Evolutionary conservation across 64 coral and sea anemone species (phyloP), one percentile per base, ranked within the genome.

Genomic region (Acropora yongei): DNA sequence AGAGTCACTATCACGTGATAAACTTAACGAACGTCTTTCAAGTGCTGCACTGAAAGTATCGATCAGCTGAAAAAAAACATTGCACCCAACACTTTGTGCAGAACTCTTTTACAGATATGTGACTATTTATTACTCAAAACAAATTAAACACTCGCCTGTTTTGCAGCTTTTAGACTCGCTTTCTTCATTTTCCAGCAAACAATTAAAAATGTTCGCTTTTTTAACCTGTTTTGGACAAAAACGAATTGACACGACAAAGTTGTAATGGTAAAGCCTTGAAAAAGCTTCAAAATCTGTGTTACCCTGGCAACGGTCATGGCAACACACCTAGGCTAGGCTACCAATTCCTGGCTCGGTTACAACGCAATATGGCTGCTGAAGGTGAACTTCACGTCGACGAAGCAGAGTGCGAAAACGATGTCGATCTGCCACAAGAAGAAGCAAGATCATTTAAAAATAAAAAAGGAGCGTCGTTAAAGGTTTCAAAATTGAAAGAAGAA

Each of bases 151-250:
- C 90, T 47, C 45, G 86, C 90, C 90, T 72, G 42, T 20, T 92
- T 92, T 76, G 53, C 41, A 6, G 39, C 76, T 73, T 92, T 92
- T 17, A 83, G 17, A 68, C 45, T 78, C 43, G 72, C 73, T 65
- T 92, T 92, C 83, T 92, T 92, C 90, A 92, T 92, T 76, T 44
- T 84, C 61, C 10, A 7, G 43, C 0, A 2, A 46, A 60, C 66
- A 45, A n/a, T 12, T 46, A 84, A 2, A 6, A 40, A 44, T 8
- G 4, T 16, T 6, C 44, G 16, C 8, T 41, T 67, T 67, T 68
- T 84, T 48, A 3, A 13, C 66, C 42, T 4, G 6, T 13, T 7
- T 84, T 7, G 2, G 47, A 68, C 46, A 42, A 8, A 60, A 11
- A 68, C 42, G 68, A 69, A 47, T 42, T n/a, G 61, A 68, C 43